A percentile compares a stretch with the other conserved stretches of the same genome.
Conservation (phyloP, 2,113 vertebrate species). For the Pholis gunnellus region DNA sequence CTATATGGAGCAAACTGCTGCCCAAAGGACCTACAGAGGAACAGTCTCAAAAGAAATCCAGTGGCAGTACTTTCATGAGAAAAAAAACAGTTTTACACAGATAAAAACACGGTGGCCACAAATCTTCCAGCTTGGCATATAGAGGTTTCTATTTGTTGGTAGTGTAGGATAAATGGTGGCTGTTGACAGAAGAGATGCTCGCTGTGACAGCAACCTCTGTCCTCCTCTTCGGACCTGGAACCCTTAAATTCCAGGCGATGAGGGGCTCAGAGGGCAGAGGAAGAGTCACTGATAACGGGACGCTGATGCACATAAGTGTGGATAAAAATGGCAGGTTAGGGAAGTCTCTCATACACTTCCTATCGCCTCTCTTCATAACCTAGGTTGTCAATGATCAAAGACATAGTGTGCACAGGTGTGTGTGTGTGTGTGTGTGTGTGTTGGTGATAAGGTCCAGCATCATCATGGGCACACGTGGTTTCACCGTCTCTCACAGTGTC, state of each 20-base stretch:
- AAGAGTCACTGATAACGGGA: constrained; percentile 46
- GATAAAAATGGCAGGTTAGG: constrained; percentile 54
- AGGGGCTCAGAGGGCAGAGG: constrained; percentile 41
- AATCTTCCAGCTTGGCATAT: constrained; percentile 73
- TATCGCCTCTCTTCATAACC: constrained; percentile 35
- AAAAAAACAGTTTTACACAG: constrained; percentile 61
- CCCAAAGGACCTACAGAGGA: constrained; percentile 67
- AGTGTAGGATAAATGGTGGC: constrained; percentile 52
- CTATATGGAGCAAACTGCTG: constrained; percentile 54
- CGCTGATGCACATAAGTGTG: constrained; percentile 37
- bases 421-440: constrained; percentile 24
- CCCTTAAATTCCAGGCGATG: constrained; percentile 41
- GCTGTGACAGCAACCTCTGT: constrained; percentile 49
- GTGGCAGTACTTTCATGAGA: constrained; percentile 80
- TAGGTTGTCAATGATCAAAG: constrained; percentile 62
- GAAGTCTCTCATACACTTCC: constrained; percentile 39
- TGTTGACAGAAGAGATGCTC: constrained; percentile 51
- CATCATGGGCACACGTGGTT: constrained; percentile 68
- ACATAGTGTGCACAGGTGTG: constrained; percentile 52
- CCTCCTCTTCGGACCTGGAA: constrained; percentile 36
- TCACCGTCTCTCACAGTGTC: constrained; percentile 85
- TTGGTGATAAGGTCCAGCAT: constrained; percentile 74
- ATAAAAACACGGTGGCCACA: constrained; percentile 72
- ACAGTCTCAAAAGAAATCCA: constrained; percentile 75
- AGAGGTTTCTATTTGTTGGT: constrained; percentile 65